Evolutionary conservation across 2,797 vertebrate species (phyloP).

Genomic region (Gymnoscopelus microlampas): DNA sequence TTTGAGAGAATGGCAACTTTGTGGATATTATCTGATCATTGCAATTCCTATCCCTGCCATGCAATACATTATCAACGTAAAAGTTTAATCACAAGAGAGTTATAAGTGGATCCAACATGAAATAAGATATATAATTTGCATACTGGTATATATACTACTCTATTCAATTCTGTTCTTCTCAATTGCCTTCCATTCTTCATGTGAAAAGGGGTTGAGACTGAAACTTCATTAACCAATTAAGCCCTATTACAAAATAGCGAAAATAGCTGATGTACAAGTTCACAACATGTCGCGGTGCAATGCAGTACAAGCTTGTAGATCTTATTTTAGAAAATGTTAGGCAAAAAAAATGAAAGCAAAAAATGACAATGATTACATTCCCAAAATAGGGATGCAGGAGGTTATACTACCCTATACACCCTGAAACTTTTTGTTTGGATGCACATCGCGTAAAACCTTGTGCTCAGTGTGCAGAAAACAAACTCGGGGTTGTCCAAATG

Average conservation of each 20-base stretch:
- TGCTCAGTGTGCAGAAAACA: conserved; percentile 66
- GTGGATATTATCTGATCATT: conserved; percentile 65
- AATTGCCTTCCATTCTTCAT: conserved; percentile 8
- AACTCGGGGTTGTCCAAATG: conserved; percentile 77
- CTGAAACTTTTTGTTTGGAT: conserved; percentile 76
- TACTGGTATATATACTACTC: not conserved
- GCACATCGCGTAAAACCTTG: conserved; percentile 60
- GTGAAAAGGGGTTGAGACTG: conserved; percentile 4
- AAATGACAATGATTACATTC: no score
- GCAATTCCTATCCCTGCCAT: conserved; percentile 25
- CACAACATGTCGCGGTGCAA: no score
- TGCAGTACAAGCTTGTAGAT: no score
- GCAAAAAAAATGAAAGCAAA: no score
- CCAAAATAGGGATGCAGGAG: not conserved
- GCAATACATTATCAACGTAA: conserved; percentile 6
- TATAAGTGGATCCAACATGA: not conserved
- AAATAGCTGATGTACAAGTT: no score
- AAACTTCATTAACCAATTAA: conserved; percentile 53
- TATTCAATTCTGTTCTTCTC: conserved; percentile 18
- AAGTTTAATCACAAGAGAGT: conserved; percentile 19
- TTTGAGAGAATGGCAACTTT: conserved; percentile 82
- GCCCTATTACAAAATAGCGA: not conserved
- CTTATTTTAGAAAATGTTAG: no score
- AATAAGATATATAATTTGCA: conserved; percentile 3
- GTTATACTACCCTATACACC: not conserved